phyloP scores from a whole-genome alignment of 2,888 invertebrate genomes.

The Polymixis flavicincta region DNA sequence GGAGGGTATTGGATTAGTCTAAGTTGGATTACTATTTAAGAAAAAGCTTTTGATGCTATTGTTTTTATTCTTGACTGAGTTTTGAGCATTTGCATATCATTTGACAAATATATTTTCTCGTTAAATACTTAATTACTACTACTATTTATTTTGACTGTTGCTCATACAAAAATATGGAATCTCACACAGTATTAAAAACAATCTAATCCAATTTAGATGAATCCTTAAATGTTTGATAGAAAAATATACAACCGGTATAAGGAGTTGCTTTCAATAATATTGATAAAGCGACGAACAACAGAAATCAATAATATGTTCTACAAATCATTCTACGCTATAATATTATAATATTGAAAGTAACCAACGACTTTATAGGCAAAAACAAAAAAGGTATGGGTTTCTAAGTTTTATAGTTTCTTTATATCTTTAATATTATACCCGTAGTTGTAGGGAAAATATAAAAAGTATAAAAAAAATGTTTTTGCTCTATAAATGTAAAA shows the following conservation, averaged over 20 bases:
- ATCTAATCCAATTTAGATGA: conserved; percentile 54
- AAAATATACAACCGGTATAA: conserved; percentile 39
- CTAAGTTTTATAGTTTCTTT: conserved; percentile 48
- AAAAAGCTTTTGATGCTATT: conserved; percentile 6
- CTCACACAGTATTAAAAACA: conserved; percentile 30
- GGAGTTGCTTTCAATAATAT: conserved; percentile 45
- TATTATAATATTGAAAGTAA: conserved; percentile 39
- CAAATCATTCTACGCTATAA: conserved; percentile 19
- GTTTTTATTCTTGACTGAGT: conserved; percentile 46
- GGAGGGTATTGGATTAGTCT: conserved; percentile 52
- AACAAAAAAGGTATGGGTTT: conserved; percentile 48
- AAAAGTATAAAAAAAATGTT: conserved; percentile 60
- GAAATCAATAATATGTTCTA: conserved; percentile 34
- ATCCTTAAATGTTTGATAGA: conserved; percentile 38
- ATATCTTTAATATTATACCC: conserved; percentile 50
- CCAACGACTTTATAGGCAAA: conserved; percentile 21
- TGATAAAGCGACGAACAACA: conserved; percentile 9
- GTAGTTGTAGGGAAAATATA: conserved; percentile 65
- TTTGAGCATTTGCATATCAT: conserved; percentile 46
- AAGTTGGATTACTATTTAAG: conserved; percentile 47
- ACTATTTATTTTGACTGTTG: conserved; percentile 8
- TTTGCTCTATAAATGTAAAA: conserved; percentile 45
- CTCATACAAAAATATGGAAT: conserved; percentile 25
- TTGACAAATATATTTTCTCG: conserved; percentile 29
- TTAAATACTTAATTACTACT: conserved; percentile 3